phyloP scores from a whole-genome alignment of 2,797 vertebrate genomes.

The Myiotriccus ornatus region DNA sequence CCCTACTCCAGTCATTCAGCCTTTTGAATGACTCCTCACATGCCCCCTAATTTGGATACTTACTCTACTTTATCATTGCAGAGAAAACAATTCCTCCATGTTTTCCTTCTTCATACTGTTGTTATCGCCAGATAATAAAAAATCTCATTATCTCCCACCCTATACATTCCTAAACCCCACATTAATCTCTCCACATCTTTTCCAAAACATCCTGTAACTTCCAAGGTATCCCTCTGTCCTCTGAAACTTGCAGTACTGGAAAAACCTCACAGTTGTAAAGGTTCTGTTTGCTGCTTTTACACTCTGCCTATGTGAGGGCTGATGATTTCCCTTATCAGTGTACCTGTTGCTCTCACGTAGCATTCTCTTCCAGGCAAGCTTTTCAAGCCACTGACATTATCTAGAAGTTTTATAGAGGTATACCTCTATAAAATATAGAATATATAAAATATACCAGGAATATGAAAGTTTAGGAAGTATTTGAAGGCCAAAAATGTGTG shows the following conservation, averaged over 20 bases:
- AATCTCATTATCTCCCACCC: neutral
- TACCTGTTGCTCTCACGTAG: neutral
- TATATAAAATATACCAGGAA: too few species aligned
- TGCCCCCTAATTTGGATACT: neutral
- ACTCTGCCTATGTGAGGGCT: neutral
- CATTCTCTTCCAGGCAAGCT: neutral
- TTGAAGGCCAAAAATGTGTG: neutral
- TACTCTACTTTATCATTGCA: neutral
- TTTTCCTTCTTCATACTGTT: neutral
- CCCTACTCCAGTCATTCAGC: neutral
- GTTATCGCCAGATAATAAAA: neutral
- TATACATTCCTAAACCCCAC: neutral
- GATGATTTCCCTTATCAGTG: rapidly evolving
- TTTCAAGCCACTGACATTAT: neutral
- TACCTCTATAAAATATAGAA: too few species aligned
- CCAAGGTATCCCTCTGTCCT: neutral
- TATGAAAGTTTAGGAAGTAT: neutral
- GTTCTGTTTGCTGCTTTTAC: neutral
- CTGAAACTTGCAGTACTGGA: neutral
- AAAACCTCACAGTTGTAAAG: neutral
- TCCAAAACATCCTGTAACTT: neutral
- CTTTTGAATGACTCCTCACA: neutral
- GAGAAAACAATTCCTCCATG: neutral
- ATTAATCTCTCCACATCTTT: neutral
- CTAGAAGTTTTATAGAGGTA: neutral